phyloP scores from a whole-genome alignment of 2,113 vertebrate genomes.

The Cheirogaleus medius region DNA sequence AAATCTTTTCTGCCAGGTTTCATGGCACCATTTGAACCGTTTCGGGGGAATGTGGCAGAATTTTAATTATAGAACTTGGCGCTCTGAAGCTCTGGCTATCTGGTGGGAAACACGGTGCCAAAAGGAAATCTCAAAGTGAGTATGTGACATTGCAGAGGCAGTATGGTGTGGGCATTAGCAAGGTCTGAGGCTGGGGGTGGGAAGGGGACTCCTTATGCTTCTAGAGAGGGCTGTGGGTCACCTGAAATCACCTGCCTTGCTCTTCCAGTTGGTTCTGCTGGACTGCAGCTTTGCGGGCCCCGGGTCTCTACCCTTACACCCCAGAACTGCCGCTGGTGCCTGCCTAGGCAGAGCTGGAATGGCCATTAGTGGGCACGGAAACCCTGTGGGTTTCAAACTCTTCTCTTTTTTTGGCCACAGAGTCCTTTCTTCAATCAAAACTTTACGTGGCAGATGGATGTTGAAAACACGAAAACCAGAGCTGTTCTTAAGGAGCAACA shows the following conservation, averaged over 20 bases:
- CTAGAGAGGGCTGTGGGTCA: not conserved
- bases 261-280: not conserved
- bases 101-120: conserved; percentile 30
- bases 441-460: not conserved
- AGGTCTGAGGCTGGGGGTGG: not conserved
- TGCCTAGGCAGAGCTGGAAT: not conserved
- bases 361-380: not conserved
- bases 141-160: conserved; percentile 22
- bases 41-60: conserved; percentile 41
- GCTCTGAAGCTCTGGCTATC: conserved; percentile 53
- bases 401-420: not conserved
- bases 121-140: conserved; percentile 53
- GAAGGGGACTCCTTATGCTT: not conserved
- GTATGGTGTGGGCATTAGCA: not conserved
- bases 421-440: not conserved
- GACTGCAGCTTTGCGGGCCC: not conserved
- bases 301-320: not conserved
- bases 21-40: conserved; percentile 34
- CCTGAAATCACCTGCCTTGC: not conserved
- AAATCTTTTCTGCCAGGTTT: conserved; percentile 47
- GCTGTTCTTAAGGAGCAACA: fast-evolving
- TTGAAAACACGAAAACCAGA: not conserved
- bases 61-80: conserved; percentile 68
- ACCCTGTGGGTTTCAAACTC: not conserved
- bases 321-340: too few species aligned